Evolutionary conservation across 2,888 invertebrate genomes (phyloP).

Genomic region (Dioctria linearis): DNA sequence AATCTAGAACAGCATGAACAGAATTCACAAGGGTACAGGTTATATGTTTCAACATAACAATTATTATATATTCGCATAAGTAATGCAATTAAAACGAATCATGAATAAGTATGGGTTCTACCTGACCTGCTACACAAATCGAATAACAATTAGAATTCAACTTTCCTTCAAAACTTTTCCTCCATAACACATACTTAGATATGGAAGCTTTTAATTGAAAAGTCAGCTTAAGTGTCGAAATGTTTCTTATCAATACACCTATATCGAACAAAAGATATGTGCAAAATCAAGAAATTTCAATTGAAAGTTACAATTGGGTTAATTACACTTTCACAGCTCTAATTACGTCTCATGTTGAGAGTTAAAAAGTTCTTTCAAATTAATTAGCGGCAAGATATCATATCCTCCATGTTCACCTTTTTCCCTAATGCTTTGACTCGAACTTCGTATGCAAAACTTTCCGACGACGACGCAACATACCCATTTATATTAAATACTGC

Average conservation of each 20-base stretch:
- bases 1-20: no score
- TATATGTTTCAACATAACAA: no score
- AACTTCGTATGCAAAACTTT: background rate
- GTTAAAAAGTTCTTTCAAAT: conserved; percentile 22
- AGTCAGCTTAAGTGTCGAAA: background rate
- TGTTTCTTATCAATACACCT: no score
- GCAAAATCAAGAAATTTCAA: background rate
- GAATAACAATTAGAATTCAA: conserved; percentile 11
- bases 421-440: conserved; percentile 1
- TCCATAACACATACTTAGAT: background rate
- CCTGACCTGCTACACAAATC: background rate
- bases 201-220: background rate
- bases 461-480: no score
- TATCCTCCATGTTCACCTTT: conserved; percentile 17
- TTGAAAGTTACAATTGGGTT: no score
- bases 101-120: background rate
- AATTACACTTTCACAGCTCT: conserved; percentile 4
- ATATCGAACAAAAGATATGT: background rate
- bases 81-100: no score
- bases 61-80: no score
- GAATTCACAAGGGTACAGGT: no score
- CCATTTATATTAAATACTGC: no score
- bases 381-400: conserved; percentile 15
- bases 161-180: background rate
- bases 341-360: conserved; percentile 21